These are phyloP conservation scores for Amblyjoppa proteus DNA, from an alignment of 2,888 invertebrate genomes.

Conservation along the genomic window DNA sequence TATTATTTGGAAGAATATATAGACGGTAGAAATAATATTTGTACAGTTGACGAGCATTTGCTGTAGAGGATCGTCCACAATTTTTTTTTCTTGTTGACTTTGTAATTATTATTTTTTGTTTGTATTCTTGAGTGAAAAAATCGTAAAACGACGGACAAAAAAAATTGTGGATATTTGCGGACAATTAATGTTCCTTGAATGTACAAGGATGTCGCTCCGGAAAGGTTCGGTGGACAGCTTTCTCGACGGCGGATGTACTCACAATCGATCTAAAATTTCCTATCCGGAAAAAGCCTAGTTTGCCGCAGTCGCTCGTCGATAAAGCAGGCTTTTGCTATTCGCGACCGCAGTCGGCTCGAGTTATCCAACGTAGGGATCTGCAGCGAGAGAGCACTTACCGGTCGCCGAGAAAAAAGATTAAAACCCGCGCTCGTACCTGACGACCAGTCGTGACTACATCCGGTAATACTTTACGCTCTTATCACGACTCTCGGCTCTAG, in stretches of 20 bases:
- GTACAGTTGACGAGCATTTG: too few relatives aligned
- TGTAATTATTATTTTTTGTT: too few relatives aligned
- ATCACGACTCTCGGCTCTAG: background rate
- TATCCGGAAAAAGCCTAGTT: background rate
- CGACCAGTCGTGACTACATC: conserved; percentile 18
- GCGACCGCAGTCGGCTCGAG: background rate
- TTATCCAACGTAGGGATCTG: conserved; percentile 51
- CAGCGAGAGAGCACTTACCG: conserved; percentile 34
- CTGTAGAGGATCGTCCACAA: too few relatives aligned
- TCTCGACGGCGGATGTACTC: background rate
- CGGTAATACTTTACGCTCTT: conserved; percentile 37
- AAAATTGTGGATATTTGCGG: too few relatives aligned
- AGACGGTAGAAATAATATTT: too few relatives aligned
- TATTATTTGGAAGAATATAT: too few relatives aligned
- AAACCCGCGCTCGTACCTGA: background rate
- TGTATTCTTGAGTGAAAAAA: too few relatives aligned
- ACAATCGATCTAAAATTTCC: conserved; percentile 25
- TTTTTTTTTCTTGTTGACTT: too few relatives aligned
- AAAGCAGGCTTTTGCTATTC: conserved; percentile 37
- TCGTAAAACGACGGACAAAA: too few relatives aligned
- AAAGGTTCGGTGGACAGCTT: background rate
- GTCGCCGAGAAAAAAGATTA: conserved; percentile 25
- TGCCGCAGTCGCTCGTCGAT: conserved; percentile 47
- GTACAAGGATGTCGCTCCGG: background rate
- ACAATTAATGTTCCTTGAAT: background rate